A percentile compares a stretch with the other conserved stretches of the same genome.
phyloP scores from a whole-genome alignment of 2,888 invertebrate genomes.

The Ethmia dodecea region DNA sequence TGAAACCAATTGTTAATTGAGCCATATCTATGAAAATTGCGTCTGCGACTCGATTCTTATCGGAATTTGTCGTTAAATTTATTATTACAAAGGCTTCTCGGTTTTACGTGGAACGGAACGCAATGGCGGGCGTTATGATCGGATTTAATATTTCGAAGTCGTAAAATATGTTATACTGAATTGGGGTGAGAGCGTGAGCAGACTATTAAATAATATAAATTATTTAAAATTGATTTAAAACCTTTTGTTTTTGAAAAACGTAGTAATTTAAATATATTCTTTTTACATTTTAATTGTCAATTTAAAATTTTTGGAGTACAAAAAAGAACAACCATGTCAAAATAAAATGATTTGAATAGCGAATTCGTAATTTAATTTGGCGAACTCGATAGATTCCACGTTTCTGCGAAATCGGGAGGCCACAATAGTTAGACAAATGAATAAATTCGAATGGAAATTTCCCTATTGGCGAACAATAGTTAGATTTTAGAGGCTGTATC shows the following conservation, averaged over 20 bases:
- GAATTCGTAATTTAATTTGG: no score
- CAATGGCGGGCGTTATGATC: constrained; percentile 40
- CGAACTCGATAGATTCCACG: neutral
- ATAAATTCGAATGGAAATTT: constrained; percentile 77
- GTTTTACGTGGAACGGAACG: constrained; percentile 49
- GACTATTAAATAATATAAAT: no score
- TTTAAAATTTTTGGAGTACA: no score
- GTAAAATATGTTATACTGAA: no score
- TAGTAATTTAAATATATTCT: no score
- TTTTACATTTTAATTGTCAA: no score
- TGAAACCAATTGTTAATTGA: constrained; percentile 78
- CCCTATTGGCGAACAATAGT: constrained; percentile 75
- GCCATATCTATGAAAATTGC: constrained; percentile 76
- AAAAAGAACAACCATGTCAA: no score
- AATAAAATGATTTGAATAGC: no score
- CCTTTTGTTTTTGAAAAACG: no score
- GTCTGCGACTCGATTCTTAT: constrained; percentile 70
- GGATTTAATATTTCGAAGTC: constrained; percentile 35
- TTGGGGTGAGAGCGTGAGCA: no score
- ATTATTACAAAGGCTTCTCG: constrained; percentile 55
- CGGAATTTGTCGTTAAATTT: constrained; percentile 71
- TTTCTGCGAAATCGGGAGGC: constrained; percentile 14
- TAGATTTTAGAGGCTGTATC: constrained; percentile 75
- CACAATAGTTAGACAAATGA: constrained; percentile 70
- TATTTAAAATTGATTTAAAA: no score